phyloP scores from a whole-genome alignment of 2,888 invertebrate genomes.

The Chrysotoxum bicinctum region DNA sequence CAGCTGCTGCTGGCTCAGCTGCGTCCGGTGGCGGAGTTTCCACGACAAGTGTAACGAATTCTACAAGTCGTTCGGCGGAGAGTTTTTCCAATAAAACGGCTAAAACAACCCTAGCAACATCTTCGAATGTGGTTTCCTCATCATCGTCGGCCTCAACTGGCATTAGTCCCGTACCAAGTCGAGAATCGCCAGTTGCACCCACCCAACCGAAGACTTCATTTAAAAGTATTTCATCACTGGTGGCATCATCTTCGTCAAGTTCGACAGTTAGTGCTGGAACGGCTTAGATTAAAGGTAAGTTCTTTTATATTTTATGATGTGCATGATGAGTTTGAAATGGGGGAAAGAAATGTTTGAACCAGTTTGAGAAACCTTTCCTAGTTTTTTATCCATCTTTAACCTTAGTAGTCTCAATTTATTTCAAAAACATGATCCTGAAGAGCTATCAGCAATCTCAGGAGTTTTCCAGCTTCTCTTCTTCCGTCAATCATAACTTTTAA shows the following conservation, averaged over 20 bases:
- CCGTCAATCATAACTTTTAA: not conserved
- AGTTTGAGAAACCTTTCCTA: not conserved
- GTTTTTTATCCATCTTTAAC: no score
- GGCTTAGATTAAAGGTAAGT: slow-evolving; percentile 58
- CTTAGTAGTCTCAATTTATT: not conserved
- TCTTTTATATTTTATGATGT: not conserved
- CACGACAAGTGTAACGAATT: slow-evolving; percentile 57
- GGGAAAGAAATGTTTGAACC: not conserved
- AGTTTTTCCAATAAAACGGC: slow-evolving; percentile 34
- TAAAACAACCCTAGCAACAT: slow-evolving; percentile 54
- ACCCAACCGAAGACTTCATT: slow-evolving; percentile 69
- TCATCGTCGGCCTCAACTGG: slow-evolving; percentile 32
- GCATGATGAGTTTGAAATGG: not conserved
- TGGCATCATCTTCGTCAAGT: slow-evolving; percentile 62
- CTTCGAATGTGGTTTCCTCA: slow-evolving; percentile 68
- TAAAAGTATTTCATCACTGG: slow-evolving; percentile 72
- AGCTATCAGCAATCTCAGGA: not conserved
- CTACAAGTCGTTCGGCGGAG: slow-evolving; percentile 21
- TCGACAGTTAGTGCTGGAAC: slow-evolving; percentile 67
- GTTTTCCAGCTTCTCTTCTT: not conserved
- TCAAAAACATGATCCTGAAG: no score
- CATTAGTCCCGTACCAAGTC: not conserved
- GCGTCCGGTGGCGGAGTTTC: not conserved
- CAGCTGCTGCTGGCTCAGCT: slow-evolving; percentile 68
- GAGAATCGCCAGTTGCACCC: slow-evolving; percentile 31